A percentile compares a stretch with the other conserved stretches of the same genome.
phyloP scores from a whole-genome alignment of 2,113 vertebrate genomes.

The Nyctibius bracteatus region DNA sequence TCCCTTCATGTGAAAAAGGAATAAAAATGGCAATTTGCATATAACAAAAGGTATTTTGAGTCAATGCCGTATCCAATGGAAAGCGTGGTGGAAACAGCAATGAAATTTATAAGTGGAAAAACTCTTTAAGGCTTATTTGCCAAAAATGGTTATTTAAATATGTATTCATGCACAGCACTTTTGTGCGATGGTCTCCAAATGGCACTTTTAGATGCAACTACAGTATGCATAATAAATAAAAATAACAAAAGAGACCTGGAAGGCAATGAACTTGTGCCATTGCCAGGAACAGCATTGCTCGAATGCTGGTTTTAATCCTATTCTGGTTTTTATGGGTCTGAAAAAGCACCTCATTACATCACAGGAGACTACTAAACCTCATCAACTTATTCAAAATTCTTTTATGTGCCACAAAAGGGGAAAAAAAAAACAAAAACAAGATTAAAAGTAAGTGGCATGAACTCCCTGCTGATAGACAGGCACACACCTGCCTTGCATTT shows the following conservation, averaged over 20 bases:
- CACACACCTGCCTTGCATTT: slow-evolving; percentile 16
- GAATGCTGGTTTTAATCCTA: background rate
- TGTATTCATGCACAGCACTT: background rate
- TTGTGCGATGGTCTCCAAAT: background rate
- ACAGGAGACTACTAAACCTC: slow-evolving; percentile 6
- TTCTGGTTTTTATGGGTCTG: background rate
- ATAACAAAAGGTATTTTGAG: background rate
- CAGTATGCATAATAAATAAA: slow-evolving; percentile 14
- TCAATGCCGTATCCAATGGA: background rate
- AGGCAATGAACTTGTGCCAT: background rate
- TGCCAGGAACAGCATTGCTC: slow-evolving; percentile 7
- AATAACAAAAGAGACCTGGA: slow-evolving; percentile 28
- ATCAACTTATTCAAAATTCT: slow-evolving; percentile 28
- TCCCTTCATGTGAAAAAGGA: background rate
- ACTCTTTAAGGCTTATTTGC: background rate
- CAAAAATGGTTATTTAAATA: background rate
- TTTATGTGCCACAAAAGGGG: background rate
- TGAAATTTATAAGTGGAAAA: background rate
- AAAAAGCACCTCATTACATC: background rate
- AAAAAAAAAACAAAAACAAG: background rate
- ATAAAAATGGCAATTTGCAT: background rate
- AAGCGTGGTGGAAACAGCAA: background rate
- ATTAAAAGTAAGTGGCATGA: background rate
- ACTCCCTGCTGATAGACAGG: background rate
- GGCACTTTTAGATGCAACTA: background rate